Evolutionary conservation across 2,888 invertebrate genomes (phyloP).

Genomic region (Endomychus coccineus): DNA sequence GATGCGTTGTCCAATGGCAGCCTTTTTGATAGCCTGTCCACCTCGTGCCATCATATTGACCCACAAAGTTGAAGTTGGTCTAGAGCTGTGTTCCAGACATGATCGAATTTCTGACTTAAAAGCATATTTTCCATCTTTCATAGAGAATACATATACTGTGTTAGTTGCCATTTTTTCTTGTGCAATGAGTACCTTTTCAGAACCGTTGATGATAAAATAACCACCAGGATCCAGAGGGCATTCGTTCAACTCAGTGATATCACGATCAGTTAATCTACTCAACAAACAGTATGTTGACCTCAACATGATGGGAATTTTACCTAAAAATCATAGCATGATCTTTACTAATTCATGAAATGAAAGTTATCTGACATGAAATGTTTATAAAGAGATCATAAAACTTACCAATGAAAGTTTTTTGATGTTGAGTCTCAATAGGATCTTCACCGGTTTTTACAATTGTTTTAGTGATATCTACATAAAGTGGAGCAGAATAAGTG

Average conservation of each 20-base stretch:
- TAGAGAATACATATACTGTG: constrained; percentile 98
- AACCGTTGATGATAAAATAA: constrained; percentile 99
- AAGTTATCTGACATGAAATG: not conserved
- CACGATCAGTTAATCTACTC: constrained; percentile 93
- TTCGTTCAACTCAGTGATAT: constrained; percentile 98
- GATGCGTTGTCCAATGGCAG: constrained; percentile 97
- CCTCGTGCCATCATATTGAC: constrained; percentile 99
- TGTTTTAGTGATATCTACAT: constrained; percentile 98
- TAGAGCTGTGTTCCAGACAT: constrained; percentile 82
- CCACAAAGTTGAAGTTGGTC: constrained; percentile 97
- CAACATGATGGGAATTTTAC: constrained; percentile 98
- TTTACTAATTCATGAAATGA: not conserved
- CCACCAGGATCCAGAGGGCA: constrained; percentile 99
- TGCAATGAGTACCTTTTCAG: constrained; percentile 88
- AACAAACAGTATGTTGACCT: constrained; percentile 95
- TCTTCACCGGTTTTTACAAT: constrained; percentile 87
- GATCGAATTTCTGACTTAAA: constrained; percentile 98
- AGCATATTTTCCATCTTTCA: constrained; percentile 99
- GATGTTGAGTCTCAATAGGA: constrained; percentile 74
- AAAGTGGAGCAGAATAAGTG: constrained; percentile 96
- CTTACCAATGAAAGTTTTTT: constrained; percentile 62
- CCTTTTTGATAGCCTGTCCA: constrained; percentile 97
- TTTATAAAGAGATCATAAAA: not conserved
- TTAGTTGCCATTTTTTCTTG: constrained; percentile 99
- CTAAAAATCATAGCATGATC: constrained; percentile 33